These are phyloP conservation scores for Lagenorhynchus albirostris DNA, from an alignment of 2,113 vertebrate species.

Conservation along the genomic window DNA sequence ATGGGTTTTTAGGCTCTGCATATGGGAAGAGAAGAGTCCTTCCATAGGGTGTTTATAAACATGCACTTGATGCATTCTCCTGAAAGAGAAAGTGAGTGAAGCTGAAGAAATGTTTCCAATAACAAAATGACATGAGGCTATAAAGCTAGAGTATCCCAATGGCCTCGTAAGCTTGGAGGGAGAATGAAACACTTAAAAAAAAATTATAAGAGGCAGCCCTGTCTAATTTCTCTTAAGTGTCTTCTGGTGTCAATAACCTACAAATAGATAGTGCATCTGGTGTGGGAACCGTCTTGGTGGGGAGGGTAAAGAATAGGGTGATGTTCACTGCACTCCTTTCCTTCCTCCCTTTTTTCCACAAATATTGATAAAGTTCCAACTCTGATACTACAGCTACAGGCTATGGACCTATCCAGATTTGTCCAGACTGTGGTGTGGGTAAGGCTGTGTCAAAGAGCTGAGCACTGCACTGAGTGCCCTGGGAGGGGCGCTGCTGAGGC, in stretches of 20 bases:
- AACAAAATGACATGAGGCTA: constrained; percentile 43
- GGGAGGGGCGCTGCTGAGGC: neutral
- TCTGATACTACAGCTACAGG: neutral
- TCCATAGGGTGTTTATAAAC: neutral
- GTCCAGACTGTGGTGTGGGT: neutral
- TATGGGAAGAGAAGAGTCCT: neutral
- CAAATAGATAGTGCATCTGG: constrained; percentile 7
- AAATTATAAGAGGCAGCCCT: neutral
- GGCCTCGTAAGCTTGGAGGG: constrained; percentile 50
- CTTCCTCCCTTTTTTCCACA: neutral
- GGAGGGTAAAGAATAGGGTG: neutral
- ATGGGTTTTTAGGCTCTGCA: neutral
- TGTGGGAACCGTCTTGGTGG: neutral
- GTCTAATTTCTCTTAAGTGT: constrained; percentile 57
- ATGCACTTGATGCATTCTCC: neutral
- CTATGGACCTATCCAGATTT: neutral
- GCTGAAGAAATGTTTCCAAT: constrained; percentile 23
- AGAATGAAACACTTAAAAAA: constrained; percentile 36
- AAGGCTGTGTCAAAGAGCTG: too few species aligned
- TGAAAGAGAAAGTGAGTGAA: neutral
- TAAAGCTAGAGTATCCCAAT: constrained; percentile 34
- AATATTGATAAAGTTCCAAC: neutral
- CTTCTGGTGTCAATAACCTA: constrained; percentile 33
- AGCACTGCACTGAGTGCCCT: neutral
- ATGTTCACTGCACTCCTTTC: neutral